Percentiles rank a stretch among this genome's conserved stretches.
These are phyloP conservation scores for Bubo blakistoni DNA, from an alignment of 2,113 vertebrate genomes.

Conservation along the genomic window DNA sequence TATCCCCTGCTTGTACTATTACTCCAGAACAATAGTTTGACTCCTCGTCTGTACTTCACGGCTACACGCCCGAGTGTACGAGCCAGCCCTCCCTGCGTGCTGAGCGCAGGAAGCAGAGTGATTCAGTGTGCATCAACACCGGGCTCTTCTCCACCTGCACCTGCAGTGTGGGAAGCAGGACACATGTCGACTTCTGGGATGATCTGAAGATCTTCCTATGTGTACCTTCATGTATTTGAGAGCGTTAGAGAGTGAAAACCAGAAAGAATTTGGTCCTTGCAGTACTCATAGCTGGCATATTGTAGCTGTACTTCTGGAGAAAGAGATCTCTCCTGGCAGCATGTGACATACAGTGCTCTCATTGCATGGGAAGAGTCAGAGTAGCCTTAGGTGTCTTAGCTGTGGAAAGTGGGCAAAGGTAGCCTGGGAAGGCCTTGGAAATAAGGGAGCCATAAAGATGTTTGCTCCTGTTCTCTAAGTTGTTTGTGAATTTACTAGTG, in stretches of 20 bases:
- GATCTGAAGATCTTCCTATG: neutral
- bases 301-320: neutral
- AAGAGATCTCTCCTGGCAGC: neutral
- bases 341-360: neutral
- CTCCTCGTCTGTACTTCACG: neutral
- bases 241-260: neutral
- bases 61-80: neutral
- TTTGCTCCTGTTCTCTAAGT: neutral
- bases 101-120: neutral
- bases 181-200: neutral
- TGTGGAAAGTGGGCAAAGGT: neutral
- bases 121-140: accelerated
- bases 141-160: accelerated
- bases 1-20: neutral
- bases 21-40: neutral
- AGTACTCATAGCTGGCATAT: neutral
- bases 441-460: neutral
- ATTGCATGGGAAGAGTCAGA: neutral
- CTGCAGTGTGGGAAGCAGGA: neutral
- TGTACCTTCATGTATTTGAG: neutral
- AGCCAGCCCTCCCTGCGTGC: neutral
- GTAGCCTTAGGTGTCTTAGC: neutral
- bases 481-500: neutral
- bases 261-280: neutral
- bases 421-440: neutral